A percentile compares a stretch with the other conserved stretches of the same genome.
phyloP scores from a whole-genome alignment of 2,888 invertebrate species.

The Deilephila elpenor region DNA sequence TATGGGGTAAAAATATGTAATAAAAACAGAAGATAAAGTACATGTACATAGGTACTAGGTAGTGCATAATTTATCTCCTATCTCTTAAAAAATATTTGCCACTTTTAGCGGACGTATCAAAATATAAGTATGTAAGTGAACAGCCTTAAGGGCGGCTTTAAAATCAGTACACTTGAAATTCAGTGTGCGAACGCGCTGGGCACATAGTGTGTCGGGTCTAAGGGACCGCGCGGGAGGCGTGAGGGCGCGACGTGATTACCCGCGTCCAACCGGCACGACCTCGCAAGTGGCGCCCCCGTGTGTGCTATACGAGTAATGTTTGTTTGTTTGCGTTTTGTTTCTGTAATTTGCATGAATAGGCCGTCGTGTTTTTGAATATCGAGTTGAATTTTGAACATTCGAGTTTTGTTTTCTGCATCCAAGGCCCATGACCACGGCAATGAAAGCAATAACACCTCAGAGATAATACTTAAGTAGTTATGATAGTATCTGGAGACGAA shows the following conservation, averaged over 20 bases:
- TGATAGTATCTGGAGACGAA: too few relatives aligned
- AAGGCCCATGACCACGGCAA: too few relatives aligned
- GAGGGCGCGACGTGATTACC: conserved; percentile 76
- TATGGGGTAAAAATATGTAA: too few relatives aligned
- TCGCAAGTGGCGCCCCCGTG: conserved; percentile 40
- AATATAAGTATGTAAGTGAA: neutral
- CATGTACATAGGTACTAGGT: too few relatives aligned
- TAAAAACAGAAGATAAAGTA: too few relatives aligned
- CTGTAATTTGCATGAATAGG: too few relatives aligned
- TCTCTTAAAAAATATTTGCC: neutral
- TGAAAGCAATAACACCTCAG: too few relatives aligned
- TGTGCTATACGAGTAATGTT: neutral
- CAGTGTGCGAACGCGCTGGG: conserved; percentile 56
- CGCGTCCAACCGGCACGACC: conserved; percentile 73
- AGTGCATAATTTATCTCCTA: too few relatives aligned
- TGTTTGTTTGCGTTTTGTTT: conserved; percentile 9
- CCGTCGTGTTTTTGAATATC: too few relatives aligned
- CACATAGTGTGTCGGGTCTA: conserved; percentile 46
- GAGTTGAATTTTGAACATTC: too few relatives aligned
- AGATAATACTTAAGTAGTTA: too few relatives aligned
- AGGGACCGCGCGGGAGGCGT: conserved; percentile 59
- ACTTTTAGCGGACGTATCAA: neutral
- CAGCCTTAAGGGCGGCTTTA: conserved; percentile 42
- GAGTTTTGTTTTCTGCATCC: too few relatives aligned
- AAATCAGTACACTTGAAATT: conserved; percentile 70